Conservation (phyloP, 2,113 vertebrate species). For the Lanius ludovicianus region DNA sequence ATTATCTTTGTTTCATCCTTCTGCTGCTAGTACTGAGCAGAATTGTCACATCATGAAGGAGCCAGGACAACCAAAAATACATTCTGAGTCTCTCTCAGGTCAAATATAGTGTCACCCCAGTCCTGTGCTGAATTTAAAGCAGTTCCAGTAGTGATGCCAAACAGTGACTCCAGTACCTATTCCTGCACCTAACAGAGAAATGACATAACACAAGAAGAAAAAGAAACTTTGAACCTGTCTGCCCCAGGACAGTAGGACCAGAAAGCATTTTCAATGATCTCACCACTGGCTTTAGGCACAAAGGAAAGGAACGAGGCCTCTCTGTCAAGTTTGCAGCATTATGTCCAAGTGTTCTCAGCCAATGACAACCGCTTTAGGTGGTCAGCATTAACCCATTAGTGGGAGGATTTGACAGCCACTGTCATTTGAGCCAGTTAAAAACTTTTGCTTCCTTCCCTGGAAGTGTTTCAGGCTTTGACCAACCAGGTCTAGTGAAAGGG, state of each 20-base stretch:
- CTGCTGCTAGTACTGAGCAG: background rate
- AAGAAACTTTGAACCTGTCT: background rate
- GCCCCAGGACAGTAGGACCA: background rate
- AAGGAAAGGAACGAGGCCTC: background rate
- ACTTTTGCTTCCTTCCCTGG: background rate
- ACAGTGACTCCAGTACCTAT: background rate
- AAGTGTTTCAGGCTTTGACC: background rate
- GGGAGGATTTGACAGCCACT: background rate
- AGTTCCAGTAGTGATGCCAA: background rate
- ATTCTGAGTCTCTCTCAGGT: background rate
- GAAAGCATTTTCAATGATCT: background rate
- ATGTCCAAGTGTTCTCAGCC: background rate
- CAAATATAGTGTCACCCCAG: background rate
- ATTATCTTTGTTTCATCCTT: background rate
- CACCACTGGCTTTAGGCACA: background rate
- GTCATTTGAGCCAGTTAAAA: background rate
- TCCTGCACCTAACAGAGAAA: background rate
- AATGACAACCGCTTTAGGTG: background rate
- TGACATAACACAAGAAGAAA: background rate
- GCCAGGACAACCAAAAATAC: background rate
- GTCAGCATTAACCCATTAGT: background rate
- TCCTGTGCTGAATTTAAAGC: background rate
- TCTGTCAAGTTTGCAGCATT: background rate
- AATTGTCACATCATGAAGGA: background rate
- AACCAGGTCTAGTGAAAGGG: background rate